Evolutionary conservation across 2,888 invertebrate genomes (phyloP), one percentile per base, ranked within the genome.

Genomic region (Dynastes maya): DNA sequence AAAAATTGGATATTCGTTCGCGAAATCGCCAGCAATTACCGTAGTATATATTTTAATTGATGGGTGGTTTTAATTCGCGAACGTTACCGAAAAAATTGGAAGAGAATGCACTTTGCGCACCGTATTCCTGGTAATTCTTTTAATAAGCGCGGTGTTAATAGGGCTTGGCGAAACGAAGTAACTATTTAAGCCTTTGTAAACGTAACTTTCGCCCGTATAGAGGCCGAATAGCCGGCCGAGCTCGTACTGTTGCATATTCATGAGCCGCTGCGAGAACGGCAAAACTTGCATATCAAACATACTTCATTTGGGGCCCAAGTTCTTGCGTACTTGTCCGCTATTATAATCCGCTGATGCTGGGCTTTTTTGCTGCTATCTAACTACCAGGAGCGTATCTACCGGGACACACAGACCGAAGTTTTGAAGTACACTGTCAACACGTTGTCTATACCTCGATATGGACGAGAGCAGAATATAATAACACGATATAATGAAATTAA

Each of bases 131-230:
- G 40, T 29, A 45, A 58, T 51, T 63, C 71, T 79, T 82, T 82
- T 77, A 80, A 82, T 80, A 80, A 82, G 71, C 80, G 68, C 61
- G 22, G 64, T 49, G 82, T 80, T 82, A 82, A 82, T 81, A 79
- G 79, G 78, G 81, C 80, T 80, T 80, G 80, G 80, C 63, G 68
- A 74, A 79, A 82, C 63, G 80, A 80, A 82, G 79, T 81, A 82
- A 81, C 81, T 81, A 82, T 80, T 82, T 81, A 81, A 81, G 81
- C 81, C 16, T 81, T 77, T 77, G 76, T 70, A 64, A 76, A 79
- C 78, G 76, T 70, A 76, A 79, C 80, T 80, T 78, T 79, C 55
- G 70, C 55, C n/a, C 6, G 22, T 29, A 1, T 29, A 13, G 8
- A 13, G 6, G 11, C 11, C 9, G 13, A 11, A 61, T 27, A 55